Conservation (phyloP, 2,888 invertebrate species). For the Rotaria socialis region DNA sequence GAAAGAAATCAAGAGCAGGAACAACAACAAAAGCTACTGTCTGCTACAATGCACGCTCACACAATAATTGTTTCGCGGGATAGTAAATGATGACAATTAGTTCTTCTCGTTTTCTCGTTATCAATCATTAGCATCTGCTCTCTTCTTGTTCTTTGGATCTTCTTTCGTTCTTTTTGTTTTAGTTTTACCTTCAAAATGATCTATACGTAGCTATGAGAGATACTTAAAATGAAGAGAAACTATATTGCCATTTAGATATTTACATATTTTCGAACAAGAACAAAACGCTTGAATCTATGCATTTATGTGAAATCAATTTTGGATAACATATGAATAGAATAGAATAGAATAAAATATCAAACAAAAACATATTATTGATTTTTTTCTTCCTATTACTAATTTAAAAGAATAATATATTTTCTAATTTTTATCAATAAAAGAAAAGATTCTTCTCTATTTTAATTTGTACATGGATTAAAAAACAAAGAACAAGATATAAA, state of each 20-base stretch:
- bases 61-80: no score
- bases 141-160: no score
- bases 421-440: not conserved
- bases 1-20: no score
- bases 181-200: no score
- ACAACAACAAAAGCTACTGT: no score
- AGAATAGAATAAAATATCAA: not conserved
- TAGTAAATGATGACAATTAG: no score
- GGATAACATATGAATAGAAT: not conserved
- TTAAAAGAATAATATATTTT: slow-evolving; percentile 5
- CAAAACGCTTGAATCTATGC: not conserved
- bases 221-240: not conserved
- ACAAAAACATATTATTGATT: not conserved
- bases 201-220: no score
- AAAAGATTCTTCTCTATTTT: not conserved
- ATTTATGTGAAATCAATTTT: not conserved
- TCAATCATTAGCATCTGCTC: no score
- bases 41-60: no score
- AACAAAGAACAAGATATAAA: not conserved
- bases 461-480: not conserved
- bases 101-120: no score
- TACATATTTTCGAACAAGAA: not conserved
- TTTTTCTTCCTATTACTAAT: not conserved
- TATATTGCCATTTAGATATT: not conserved
- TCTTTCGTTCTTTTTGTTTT: no score